Percentiles rank a stretch among this genome's conserved stretches.
phyloP scores from a whole-genome alignment of 2,888 invertebrate species.

The Harmothoe impar region DNA sequence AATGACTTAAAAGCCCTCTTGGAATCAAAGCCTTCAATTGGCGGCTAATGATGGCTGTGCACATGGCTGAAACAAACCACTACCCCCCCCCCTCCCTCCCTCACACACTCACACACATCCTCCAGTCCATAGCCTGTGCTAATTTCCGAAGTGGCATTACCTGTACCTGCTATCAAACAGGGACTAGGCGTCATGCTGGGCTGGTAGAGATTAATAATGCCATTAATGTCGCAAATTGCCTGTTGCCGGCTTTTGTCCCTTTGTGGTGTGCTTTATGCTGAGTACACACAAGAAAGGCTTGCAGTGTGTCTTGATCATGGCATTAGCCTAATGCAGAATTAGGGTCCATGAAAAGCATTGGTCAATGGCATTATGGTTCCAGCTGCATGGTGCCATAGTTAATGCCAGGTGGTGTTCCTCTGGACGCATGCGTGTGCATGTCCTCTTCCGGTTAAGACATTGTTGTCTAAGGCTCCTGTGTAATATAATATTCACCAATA shows the following conservation, averaged over 20 bases:
- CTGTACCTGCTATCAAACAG: constrained; percentile 29
- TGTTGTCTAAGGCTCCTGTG: neutral
- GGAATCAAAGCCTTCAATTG: constrained; percentile 57
- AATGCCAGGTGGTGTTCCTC: neutral
- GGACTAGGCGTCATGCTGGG: constrained; percentile 21
- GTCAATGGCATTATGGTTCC: constrained; percentile 14
- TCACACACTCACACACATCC: neutral
- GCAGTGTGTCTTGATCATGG: constrained; percentile 4
- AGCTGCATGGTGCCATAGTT: neutral
- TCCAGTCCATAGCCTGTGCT: constrained; percentile 4
- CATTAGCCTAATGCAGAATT: constrained; percentile 34
- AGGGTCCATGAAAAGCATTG: neutral
- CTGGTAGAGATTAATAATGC: constrained; percentile 30
- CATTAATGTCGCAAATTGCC: constrained; percentile 41
- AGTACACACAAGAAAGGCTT: neutral
- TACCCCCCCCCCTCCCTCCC: neutral
- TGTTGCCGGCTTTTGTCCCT: constrained; percentile 31
- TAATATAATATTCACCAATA: neutral
- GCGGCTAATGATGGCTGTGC: constrained; percentile 40
- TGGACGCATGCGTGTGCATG: neutral
- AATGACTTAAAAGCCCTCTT: constrained; percentile 41
- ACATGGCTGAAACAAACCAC: constrained; percentile 9
- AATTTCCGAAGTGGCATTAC: constrained; percentile 55
- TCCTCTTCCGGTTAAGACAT: no score
- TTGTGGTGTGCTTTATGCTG: constrained; percentile 10